Evolutionary conservation across 1,140 invertebrate genomes (phyloP).

Genomic region (Camponotus vicinus): DNA sequence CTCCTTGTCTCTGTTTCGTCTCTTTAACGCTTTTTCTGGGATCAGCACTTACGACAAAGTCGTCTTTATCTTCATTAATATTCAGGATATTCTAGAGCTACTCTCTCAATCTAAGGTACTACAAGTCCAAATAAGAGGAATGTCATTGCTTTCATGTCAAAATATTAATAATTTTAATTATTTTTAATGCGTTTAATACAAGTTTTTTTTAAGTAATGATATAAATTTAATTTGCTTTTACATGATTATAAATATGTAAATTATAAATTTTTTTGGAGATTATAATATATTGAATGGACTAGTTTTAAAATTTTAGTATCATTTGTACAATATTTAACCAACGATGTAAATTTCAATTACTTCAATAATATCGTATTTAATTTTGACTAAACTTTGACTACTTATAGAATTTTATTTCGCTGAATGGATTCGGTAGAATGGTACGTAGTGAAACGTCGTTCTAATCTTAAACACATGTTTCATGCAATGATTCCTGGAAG

Average conservation of each 20-base stretch:
- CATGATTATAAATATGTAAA: neutral
- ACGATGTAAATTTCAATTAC: neutral
- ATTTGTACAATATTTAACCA: neutral
- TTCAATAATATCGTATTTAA: neutral
- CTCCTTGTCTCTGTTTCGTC: conserved; percentile 53
- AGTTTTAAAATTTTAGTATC: neutral
- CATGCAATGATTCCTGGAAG: conserved; percentile 69
- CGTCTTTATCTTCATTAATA: conserved; percentile 59
- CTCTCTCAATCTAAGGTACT: neutral
- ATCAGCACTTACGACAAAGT: conserved; percentile 21
- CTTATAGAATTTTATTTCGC: conserved; percentile 8
- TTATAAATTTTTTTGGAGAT: conserved; percentile 7
- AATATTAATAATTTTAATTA: neutral
- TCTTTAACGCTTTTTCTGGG: conserved; percentile 61
- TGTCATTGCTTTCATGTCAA: neutral
- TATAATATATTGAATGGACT: neutral
- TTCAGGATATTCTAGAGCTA: neutral
- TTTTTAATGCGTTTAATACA: neutral
- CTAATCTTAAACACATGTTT: conserved; percentile 76
- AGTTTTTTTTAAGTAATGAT: too few species aligned
- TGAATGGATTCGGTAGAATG: conserved; percentile 11
- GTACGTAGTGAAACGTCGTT: conserved; percentile 39
- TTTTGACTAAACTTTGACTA: neutral
- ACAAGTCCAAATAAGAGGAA: neutral
- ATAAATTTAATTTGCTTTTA: too few species aligned